Conservation (phyloP, 1,140 invertebrate genomes). For the Rhopalosiphum maidis region DNA sequence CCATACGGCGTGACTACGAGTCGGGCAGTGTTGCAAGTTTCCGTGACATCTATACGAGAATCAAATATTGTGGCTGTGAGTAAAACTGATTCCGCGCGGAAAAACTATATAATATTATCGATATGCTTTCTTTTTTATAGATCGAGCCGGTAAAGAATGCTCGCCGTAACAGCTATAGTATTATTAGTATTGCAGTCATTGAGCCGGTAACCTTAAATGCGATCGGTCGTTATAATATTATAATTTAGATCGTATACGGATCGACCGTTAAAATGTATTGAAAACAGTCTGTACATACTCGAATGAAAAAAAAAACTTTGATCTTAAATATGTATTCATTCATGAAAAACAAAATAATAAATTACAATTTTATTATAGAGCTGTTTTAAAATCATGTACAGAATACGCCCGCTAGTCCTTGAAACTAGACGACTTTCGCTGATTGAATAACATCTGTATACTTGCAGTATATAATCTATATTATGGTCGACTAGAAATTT, state of each 20-base stretch:
- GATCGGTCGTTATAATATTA: neutral
- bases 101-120: neutral
- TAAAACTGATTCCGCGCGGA: neutral
- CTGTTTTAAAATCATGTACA: neutral
- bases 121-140: neutral
- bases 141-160: neutral
- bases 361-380: neutral
- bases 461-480: neutral
- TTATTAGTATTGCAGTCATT: neutral
- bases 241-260: neutral
- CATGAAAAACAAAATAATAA: conserved; percentile 6
- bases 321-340: neutral
- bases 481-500: conserved; percentile 23
- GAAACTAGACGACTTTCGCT: conserved; percentile 46
- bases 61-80: neutral
- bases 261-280: neutral
- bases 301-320: neutral
- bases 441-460: conserved; percentile 44
- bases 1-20: conserved; percentile 91
- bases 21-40: conserved; percentile 91
- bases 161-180: neutral
- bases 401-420: conserved; percentile 26
- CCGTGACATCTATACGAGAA: conserved; percentile 83
- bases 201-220: neutral
- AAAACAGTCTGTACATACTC: neutral